phyloP scores from a whole-genome alignment of 2,888 invertebrate species.

The Hypsopygia costalis region DNA sequence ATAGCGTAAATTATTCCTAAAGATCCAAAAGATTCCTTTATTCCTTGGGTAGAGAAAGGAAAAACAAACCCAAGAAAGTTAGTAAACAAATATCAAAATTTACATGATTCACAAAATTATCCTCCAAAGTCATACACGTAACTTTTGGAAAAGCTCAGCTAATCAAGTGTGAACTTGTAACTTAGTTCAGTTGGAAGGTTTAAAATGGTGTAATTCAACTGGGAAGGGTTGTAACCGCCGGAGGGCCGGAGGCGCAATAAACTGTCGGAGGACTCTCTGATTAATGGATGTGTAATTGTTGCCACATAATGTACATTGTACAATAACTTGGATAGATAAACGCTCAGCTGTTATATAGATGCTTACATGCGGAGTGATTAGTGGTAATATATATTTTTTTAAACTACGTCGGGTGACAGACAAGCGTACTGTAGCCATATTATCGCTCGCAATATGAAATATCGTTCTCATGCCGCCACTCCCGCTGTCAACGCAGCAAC shows the following conservation, averaged over 20 bases:
- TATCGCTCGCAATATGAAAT: too few species aligned
- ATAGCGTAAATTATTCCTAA: too few species aligned
- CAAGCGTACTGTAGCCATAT: too few species aligned
- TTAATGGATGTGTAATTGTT: conserved; percentile 73
- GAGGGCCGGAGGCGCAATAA: conserved; percentile 58
- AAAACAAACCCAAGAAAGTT: neutral
- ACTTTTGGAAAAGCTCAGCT: conserved; percentile 50
- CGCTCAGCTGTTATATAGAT: conserved; percentile 22
- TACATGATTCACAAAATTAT: conserved; percentile 4
- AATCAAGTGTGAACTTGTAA: conserved; percentile 67
- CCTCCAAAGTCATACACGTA: conserved; percentile 19
- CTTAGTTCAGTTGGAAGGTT: conserved; percentile 42
- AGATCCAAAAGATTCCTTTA: too few species aligned
- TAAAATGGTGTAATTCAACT: conserved; percentile 53
- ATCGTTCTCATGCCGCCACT: too few species aligned
- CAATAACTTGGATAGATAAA: conserved; percentile 58
- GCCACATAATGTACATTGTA: conserved; percentile 73
- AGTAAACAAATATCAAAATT: conserved; percentile 6
- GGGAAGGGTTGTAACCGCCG: conserved; percentile 56
- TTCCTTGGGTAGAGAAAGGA: too few species aligned
- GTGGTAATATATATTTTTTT: too few species aligned
- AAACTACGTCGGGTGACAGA: too few species aligned
- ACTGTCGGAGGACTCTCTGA: conserved; percentile 62
- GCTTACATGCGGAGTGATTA: conserved; percentile 14
- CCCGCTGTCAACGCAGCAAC: too few species aligned